phyloP scores from a whole-genome alignment of 2,888 invertebrate species.

The Bombylius discolor region DNA sequence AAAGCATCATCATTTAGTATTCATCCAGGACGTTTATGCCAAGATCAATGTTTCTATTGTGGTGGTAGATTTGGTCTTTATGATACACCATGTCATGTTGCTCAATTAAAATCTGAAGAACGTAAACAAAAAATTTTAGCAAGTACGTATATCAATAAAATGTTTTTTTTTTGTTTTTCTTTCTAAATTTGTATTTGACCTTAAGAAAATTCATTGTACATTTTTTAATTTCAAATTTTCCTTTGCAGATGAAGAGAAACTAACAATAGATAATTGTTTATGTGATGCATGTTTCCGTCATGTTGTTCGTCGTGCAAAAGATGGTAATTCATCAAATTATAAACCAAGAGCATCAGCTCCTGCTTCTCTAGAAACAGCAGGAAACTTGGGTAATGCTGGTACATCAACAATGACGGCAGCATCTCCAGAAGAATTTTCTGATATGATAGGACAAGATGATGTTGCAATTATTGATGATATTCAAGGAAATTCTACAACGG shows the following conservation, averaged over 20 bases:
- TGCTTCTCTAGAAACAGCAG: conserved; percentile 19
- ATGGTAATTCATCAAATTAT: conserved; percentile 49
- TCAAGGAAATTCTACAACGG: conserved; percentile 16
- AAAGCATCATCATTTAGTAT: conserved; percentile 80
- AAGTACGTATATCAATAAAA: conserved; percentile 40
- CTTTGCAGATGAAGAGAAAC: conserved; percentile 56
- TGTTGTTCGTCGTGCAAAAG: conserved; percentile 59
- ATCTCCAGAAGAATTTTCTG: not conserved
- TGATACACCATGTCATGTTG: conserved; percentile 78
- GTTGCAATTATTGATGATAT: conserved; percentile 21
- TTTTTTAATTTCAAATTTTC: not conserved
- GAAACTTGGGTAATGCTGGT: not conserved
- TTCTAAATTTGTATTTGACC: not conserved
- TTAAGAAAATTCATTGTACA: not conserved
- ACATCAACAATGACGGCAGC: not conserved
- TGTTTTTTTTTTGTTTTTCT: not conserved
- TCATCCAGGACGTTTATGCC: conserved; percentile 67
- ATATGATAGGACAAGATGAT: not conserved
- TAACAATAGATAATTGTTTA: conserved; percentile 70
- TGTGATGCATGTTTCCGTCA: conserved; percentile 81
- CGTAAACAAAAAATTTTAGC: conserved; percentile 67
- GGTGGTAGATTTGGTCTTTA: conserved; percentile 76
- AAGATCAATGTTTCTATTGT: conserved; percentile 77
- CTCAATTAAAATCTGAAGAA: conserved; percentile 69
- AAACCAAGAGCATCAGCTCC: conserved; percentile 40